A percentile compares a stretch with the other conserved stretches of the same genome.
These are phyloP conservation scores for Paracanthobrama guichenoti DNA, from an alignment of 2,113 vertebrate species.

Conservation along the genomic window DNA sequence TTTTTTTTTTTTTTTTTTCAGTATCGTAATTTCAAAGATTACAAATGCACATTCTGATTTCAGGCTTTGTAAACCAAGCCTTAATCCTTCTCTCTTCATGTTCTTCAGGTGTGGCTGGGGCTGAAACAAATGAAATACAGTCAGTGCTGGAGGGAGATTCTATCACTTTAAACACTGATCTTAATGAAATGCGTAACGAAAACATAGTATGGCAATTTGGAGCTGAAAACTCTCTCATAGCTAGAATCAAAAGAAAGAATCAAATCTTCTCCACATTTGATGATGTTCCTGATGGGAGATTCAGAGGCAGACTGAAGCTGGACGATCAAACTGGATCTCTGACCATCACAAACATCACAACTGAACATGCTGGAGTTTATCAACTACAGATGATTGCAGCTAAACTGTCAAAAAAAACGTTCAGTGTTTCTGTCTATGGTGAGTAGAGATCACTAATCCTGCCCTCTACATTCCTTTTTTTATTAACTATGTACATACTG, in stretches of 20 bases:
- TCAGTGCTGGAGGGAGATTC: background rate
- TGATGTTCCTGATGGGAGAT: background rate
- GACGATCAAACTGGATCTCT: background rate
- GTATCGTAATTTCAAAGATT: background rate
- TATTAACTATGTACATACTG: background rate
- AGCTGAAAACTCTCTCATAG: background rate
- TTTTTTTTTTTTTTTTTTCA: background rate
- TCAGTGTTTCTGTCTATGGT: background rate
- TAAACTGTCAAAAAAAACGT: background rate
- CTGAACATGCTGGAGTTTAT: background rate
- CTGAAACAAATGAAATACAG: background rate
- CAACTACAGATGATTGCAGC: fast-evolving
- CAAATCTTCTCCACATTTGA: background rate
- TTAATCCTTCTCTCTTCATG: background rate
- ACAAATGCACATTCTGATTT: background rate
- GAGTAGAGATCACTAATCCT: background rate
- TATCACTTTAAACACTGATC: background rate
- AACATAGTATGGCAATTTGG: fast-evolving
- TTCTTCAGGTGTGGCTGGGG: background rate
- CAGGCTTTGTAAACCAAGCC: background rate
- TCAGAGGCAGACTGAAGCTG: slow-evolving; percentile 3
- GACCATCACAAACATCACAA: background rate
- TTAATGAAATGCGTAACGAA: fast-evolving
- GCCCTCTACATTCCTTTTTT: background rate
- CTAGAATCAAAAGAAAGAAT: background rate